Evolutionary conservation across 2,797 vertebrate genomes (phyloP), one percentile per base, ranked within the genome.

Genomic region (Loriculus beryllinus): DNA sequence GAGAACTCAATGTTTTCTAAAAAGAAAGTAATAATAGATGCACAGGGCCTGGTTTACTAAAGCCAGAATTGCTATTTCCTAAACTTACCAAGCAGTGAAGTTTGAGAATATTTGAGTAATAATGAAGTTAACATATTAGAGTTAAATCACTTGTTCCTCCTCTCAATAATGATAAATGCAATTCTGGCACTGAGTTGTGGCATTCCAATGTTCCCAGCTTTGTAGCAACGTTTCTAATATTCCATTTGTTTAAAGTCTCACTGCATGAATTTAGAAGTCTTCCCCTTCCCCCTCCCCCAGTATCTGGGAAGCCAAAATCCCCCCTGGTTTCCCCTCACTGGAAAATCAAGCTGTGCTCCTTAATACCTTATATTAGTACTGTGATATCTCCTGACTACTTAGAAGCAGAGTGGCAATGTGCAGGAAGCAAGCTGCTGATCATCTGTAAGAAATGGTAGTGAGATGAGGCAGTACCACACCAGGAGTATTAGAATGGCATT

Each of bases 381-480:
- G 88, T 88, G 96, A 9, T 80, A 82, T 87, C 96, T 96, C 96
- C 96, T 84, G 96, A 92, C 87, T 97, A 97, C 54, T 95, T 98
- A 96, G 85, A 96, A 97, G 97, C 97, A 96, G 97, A 96, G 93
- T 52, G 97, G 96, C 92, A 95, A 84, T 65, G 96, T 49, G 35
- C 78, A 85, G 80, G 90, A 93, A 97, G 95, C 97, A 97, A 97
- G 96, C 97, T 97, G 98, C 98, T 97, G 97, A 97, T 93, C 92
- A 97, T 96, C 94, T 88, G 95, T 74, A 89, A 91, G 96, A 97
- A 96, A 95, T 42, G 95, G 97, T 88, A 89, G 85, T 84, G 57
- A 91, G 95, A 96, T 62, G 93, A 86, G 88, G 97, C 37, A 81
- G 95, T 52, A 86, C 93, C 83, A 97, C 90, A 96, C 86, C 93